These are phyloP conservation scores for Ormyrus nitidulus DNA, from an alignment of 2,888 invertebrate species.

Conservation along the genomic window DNA sequence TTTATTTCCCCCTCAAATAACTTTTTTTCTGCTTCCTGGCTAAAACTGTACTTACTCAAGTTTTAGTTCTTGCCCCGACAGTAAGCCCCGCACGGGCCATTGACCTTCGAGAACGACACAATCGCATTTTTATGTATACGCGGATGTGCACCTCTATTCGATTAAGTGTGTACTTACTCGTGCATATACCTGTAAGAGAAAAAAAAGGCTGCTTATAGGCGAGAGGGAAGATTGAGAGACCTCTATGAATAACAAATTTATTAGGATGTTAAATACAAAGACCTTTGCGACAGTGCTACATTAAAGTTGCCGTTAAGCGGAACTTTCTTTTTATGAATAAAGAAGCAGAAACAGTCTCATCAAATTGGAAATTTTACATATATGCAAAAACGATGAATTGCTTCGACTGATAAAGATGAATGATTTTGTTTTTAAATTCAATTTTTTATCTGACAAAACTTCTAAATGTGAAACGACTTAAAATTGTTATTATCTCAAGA, in stretches of 20 bases:
- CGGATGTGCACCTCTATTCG: conserved; percentile 12
- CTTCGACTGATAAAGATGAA: no score
- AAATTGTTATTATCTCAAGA: no score
- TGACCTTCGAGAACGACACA: conserved; percentile 2
- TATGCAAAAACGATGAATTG: no score
- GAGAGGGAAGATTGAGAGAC: conserved; percentile 7
- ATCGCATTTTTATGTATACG: conserved; percentile 14
- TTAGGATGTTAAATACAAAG: conserved; percentile 11
- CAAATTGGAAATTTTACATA: background rate
- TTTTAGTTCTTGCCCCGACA: background rate
- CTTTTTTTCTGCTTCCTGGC: no score
- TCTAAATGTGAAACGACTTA: no score
- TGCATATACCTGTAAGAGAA: conserved; percentile 10
- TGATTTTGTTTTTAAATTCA: background rate
- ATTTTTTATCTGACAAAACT: no score
- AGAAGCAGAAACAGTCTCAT: no score
- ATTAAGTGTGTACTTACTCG: conserved; percentile 5
- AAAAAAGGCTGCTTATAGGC: background rate
- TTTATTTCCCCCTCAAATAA: no score
- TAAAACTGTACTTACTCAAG: no score
- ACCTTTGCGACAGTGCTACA: background rate
- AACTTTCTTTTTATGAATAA: no score
- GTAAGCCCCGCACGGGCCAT: conserved; percentile 5
- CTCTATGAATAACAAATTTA: conserved; percentile 29
- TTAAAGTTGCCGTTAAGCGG: conserved; percentile 1